Conservation (phyloP, 1,140 invertebrate species). For the Piezodorus guildinii region DNA sequence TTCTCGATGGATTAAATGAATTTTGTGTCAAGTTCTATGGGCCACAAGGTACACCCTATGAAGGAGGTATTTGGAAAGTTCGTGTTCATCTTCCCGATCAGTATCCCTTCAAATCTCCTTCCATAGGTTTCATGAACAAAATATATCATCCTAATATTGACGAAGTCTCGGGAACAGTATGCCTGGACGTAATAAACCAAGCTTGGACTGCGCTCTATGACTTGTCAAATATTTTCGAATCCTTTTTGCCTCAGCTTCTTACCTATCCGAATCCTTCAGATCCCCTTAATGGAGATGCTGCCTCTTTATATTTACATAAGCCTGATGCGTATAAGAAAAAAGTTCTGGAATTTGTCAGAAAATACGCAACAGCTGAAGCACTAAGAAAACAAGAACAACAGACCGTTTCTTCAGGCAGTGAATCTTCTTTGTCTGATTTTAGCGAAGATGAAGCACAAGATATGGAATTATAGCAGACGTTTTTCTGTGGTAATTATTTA, state of each 20-base stretch:
- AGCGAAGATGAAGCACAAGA: conserved; percentile 95
- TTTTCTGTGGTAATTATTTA: too few relatives aligned
- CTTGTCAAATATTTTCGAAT: conserved; percentile 98
- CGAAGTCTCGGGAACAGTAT: conserved; percentile 98
- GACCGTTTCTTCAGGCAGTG: conserved; percentile 72
- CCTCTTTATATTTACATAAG: conserved; percentile 97
- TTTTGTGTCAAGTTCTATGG: conserved; percentile 99
- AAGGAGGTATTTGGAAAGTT: conserved; percentile 99
- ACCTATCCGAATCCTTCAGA: conserved; percentile 99
- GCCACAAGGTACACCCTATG: conserved; percentile 87
- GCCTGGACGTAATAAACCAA: conserved; percentile 98
- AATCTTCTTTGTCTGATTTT: conserved; percentile 96
- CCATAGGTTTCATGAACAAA: conserved; percentile 99
- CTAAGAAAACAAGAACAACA: conserved; percentile 67
- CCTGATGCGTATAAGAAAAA: conserved; percentile 99
- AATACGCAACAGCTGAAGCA: conserved; percentile 95
- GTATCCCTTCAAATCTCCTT: conserved; percentile 99
- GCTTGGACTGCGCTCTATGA: conserved; percentile 87
- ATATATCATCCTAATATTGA: conserved; percentile 99
- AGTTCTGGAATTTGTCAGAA: conserved; percentile 93
- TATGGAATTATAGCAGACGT: conserved; percentile 81
- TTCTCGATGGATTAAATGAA: conserved; percentile 94
- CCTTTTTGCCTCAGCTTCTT: conserved; percentile 95
- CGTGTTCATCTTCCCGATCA: conserved; percentile 97
- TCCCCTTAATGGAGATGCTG: conserved; percentile 97